Base-by-base conservation (phyloP, 2,113 vertebrate species). In the Rhipidura dahli region DNA sequence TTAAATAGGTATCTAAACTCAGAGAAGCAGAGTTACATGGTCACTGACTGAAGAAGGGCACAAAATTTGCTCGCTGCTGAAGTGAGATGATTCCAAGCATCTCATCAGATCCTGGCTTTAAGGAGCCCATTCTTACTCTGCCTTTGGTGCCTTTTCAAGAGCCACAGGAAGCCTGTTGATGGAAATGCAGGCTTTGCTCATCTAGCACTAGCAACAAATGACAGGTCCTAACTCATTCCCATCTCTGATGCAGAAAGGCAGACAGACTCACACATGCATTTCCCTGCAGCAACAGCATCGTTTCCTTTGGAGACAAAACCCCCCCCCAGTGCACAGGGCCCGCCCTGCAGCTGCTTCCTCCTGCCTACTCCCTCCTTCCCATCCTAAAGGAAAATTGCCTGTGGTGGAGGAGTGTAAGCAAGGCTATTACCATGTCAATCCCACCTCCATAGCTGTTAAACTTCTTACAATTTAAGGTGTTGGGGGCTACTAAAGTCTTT, bases 291-390 rank as follows among this genome's bases (percentile, higher is more conserved):
- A 28, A 35, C 50, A 91, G 73, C 44, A 51, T 27, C 14, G 5
- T 40, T 91, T 94, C 79, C 93, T 92, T 56, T 47, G 20, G 23
- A 83, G 76, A 8, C 61, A 45, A 93, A 47, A 33, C 47, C 0
- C 0, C 11, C 11, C 11, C 37, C 66, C 57, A n/a, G 35, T 4
- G 2, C 7, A 10, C 35, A 63, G 50, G 39, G 24, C 35, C 77
- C 17, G 33, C 72, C 76, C 87, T 87, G 77, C 83, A 94, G 96
- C 83, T 97, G 94, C 70, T 97, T 94, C 94, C 86, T 96, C 71
- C 83, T 83, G n/a, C 40, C 66, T n/a, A 17, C 17, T 21, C 50
- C 42, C 30, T 54, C 60, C 45, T 83, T 51, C 72, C 31, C 18
- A 75, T 75, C 64, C 90, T 77, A 72, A 51, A 90, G 75, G 37